Percentiles rank a stretch among this genome's conserved stretches.
These are phyloP conservation scores for Planococcus citri DNA, from an alignment of 1,140 invertebrate genomes.

Conservation along the genomic window DNA sequence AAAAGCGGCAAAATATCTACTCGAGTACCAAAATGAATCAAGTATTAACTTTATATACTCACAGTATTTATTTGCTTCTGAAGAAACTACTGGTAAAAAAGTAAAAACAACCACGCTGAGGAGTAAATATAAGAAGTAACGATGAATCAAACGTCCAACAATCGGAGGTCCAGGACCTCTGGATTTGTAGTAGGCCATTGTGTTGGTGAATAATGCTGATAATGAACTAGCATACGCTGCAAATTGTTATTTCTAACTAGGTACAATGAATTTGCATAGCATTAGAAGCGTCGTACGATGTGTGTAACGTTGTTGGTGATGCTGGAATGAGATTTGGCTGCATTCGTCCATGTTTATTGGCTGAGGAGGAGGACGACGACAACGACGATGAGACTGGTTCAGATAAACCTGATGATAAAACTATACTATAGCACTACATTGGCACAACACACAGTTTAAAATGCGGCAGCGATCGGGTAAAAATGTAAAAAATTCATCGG, in stretches of 20 bases:
- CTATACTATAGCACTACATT: no score
- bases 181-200: background rate
- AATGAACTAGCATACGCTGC: background rate
- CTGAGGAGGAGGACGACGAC: background rate
- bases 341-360: background rate
- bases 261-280: background rate
- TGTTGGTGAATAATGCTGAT: background rate
- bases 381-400: background rate
- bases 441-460: no score
- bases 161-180: background rate
- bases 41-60: background rate
- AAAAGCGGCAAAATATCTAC: no score
- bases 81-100: background rate
- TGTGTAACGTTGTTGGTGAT: background rate
- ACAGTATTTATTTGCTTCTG: slow-evolving; percentile 8
- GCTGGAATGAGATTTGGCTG: no score
- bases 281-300: background rate
- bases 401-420: no score
- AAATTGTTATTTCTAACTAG: no score
- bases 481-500: no score
- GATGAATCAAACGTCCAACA: background rate
- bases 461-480: no score
- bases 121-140: background rate
- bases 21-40: no score
- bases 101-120: background rate